Evolutionary conservation across 2,797 vertebrate genomes (phyloP).

Genomic region (Caiman crocodilus): DNA sequence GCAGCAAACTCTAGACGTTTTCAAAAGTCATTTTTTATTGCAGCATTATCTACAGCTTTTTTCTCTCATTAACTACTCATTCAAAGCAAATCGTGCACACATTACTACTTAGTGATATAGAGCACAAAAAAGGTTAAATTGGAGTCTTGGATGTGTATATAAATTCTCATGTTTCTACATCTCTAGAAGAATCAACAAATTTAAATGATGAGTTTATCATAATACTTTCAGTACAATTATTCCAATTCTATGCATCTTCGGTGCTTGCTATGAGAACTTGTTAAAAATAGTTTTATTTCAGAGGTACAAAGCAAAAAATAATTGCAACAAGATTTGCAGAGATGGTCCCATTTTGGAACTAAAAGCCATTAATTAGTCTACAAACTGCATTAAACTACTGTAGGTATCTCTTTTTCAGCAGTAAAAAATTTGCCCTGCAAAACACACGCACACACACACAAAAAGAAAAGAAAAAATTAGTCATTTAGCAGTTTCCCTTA

Average conservation of each 20-base stretch:
- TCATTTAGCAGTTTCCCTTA: not conserved
- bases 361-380: not conserved
- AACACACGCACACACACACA: constrained; percentile 8
- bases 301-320: not conserved
- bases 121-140: not conserved
- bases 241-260: not conserved
- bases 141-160: not conserved
- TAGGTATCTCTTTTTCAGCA: constrained; percentile 33
- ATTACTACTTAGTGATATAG: not conserved
- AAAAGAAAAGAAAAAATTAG: constrained; percentile 9
- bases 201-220: not conserved
- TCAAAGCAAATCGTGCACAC: not conserved
- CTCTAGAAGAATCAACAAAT: not conserved
- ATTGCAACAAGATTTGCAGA: not conserved
- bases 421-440: constrained; percentile 60
- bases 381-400: constrained; percentile 13
- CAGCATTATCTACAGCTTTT: constrained; percentile 2
- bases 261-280: not conserved
- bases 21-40: constrained; percentile 63
- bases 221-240: not conserved
- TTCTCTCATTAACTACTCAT: not conserved
- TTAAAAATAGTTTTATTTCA: not conserved
- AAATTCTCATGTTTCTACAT: not conserved
- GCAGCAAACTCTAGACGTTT: accelerated
- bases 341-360: not conserved